Evolutionary conservation across 2,797 vertebrate genomes (phyloP).

Genomic region (Rhyacichthys aspro): DNA sequence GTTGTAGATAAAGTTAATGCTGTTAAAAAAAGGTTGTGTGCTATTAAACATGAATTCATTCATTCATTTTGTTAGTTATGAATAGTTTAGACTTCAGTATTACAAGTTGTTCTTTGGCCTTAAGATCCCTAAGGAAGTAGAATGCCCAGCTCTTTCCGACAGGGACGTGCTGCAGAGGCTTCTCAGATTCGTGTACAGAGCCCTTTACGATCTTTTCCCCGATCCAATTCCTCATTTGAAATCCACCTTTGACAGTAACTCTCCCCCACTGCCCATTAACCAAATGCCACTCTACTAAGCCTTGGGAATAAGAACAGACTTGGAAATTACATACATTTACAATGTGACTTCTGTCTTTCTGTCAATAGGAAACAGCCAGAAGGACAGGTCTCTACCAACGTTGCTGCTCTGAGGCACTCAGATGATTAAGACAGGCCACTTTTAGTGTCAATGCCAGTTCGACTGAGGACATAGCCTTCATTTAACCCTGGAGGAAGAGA

Average conservation of each 20-base stretch:
- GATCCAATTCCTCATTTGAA: neutral
- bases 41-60: too few species aligned
- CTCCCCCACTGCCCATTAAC: constrained; percentile 8
- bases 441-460: constrained; percentile 57
- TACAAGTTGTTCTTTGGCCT: too few species aligned
- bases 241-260: neutral
- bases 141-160: neutral
- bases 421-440: constrained; percentile 67
- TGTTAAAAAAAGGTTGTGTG: too few species aligned
- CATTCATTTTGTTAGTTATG: too few species aligned
- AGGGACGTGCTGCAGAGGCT: neutral
- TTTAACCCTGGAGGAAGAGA: constrained; percentile 38
- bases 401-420: constrained; percentile 52
- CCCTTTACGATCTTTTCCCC: neutral
- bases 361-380: constrained; percentile 6
- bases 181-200: neutral
- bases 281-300: constrained; percentile 5
- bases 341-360: neutral
- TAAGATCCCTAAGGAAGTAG: too few species aligned
- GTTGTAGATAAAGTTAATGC: too few species aligned
- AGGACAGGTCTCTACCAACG: constrained; percentile 25
- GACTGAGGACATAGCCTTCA: constrained; percentile 45
- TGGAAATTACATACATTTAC: neutral
- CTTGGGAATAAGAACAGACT: neutral
- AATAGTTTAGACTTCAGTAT: too few species aligned